phyloP scores from a whole-genome alignment of 2,888 invertebrate species.

The Agrochola macilenta region DNA sequence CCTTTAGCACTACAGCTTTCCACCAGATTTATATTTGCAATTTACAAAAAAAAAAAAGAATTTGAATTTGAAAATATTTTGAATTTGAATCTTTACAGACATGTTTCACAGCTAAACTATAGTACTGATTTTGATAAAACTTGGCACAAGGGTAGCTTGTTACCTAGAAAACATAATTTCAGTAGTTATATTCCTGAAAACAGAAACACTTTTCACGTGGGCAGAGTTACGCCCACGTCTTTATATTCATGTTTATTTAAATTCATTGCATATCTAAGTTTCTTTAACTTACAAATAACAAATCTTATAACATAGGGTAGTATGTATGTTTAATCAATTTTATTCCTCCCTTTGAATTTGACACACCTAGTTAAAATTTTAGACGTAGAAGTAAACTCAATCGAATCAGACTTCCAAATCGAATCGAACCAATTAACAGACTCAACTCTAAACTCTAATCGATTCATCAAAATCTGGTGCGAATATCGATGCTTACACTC shows the following conservation, averaged over 20 bases:
- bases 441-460: conserved; percentile 29
- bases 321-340: neutral
- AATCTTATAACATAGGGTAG: neutral
- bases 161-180: neutral
- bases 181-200: neutral
- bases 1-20: no score
- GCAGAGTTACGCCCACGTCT: neutral
- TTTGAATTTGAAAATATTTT: no score
- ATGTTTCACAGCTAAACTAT: neutral
- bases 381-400: neutral
- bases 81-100: no score
- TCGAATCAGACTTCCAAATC: conserved; percentile 7
- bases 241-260: neutral
- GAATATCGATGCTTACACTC: conserved; percentile 53
- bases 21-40: no score
- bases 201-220: neutral
- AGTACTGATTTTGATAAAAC: neutral
- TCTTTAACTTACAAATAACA: conserved; percentile 9
- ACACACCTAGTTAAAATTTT: neutral
- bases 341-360: neutral
- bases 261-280: neutral
- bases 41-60: neutral
- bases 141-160: neutral
- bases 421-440: conserved; percentile 6
- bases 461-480: conserved; percentile 50